phyloP scores from a whole-genome alignment of 1,140 invertebrate genomes.

The Dreissena rostriformis region DNA sequence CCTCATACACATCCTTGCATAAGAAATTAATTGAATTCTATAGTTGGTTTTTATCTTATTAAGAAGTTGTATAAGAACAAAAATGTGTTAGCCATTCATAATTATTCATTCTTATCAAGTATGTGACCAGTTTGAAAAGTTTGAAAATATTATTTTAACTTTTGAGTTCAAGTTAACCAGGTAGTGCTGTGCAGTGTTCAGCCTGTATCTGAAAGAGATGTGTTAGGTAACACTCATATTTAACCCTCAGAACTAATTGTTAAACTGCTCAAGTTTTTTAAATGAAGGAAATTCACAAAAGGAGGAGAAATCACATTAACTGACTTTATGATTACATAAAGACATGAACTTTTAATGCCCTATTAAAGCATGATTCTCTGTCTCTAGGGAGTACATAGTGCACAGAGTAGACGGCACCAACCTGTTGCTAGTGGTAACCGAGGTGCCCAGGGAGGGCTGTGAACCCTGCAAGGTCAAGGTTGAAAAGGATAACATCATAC shows the following conservation, averaged over 20 bases:
- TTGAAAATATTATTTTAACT: too few species aligned
- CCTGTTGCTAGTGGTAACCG: slow-evolving; percentile 62
- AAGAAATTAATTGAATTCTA: background rate
- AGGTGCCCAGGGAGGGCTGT: slow-evolving; percentile 54
- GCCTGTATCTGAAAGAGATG: background rate
- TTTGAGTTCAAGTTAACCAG: too few species aligned
- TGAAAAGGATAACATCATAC: slow-evolving; percentile 30
- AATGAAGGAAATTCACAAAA: background rate
- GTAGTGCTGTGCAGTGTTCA: too few species aligned
- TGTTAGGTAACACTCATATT: too few species aligned
- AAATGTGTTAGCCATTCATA: background rate
- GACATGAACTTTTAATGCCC: background rate
- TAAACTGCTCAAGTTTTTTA: background rate
- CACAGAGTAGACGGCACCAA: slow-evolving; percentile 54
- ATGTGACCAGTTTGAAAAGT: too few species aligned
- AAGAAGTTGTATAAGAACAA: background rate
- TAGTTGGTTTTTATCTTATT: background rate
- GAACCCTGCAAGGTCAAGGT: slow-evolving; percentile 36
- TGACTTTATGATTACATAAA: background rate
- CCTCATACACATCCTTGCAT: background rate
- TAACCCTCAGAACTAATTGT: background rate
- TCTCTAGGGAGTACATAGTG: slow-evolving; percentile 57
- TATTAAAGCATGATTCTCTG: background rate
- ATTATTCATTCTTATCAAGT: background rate
- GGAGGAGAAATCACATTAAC: background rate